Percentiles rank a stretch among this genome's conserved stretches.
phyloP scores from a whole-genome alignment of 2,113 vertebrate genomes.

The Bombycilla garrulus region DNA sequence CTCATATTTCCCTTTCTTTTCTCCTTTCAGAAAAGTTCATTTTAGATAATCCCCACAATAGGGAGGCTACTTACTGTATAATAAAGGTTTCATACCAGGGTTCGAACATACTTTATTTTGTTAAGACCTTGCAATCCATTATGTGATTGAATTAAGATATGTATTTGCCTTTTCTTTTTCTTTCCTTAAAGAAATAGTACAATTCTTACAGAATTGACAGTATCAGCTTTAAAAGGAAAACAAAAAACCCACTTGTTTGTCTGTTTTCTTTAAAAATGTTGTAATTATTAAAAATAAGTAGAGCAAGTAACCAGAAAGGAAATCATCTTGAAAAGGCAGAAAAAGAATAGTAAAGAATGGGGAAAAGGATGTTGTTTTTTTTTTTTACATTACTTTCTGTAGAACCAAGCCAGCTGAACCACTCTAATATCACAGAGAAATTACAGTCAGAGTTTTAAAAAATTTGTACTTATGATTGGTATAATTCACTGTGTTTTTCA shows the following conservation, averaged over 20 bases:
- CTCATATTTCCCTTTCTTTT: neutral
- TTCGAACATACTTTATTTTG: neutral
- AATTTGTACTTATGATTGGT: neutral
- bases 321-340: neutral
- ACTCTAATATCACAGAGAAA: neutral
- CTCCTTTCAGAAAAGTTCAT: neutral
- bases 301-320: neutral
- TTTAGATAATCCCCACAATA: neutral
- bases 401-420: neutral
- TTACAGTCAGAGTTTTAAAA: neutral
- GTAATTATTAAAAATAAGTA: neutral
- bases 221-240: neutral
- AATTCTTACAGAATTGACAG: neutral
- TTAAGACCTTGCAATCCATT: neutral
- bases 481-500: neutral
- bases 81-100: neutral
- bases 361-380: no score
- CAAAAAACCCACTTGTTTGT: neutral
- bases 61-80: neutral
- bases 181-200: neutral
- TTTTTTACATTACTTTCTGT: neutral
- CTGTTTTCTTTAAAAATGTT: neutral
- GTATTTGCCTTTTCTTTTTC: neutral
- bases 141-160: neutral
- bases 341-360: neutral